Percentiles rank a stretch among this genome's conserved stretches.
Conservation (phyloP, 2,113 vertebrate species). For the Osmerus mordax region DNA sequence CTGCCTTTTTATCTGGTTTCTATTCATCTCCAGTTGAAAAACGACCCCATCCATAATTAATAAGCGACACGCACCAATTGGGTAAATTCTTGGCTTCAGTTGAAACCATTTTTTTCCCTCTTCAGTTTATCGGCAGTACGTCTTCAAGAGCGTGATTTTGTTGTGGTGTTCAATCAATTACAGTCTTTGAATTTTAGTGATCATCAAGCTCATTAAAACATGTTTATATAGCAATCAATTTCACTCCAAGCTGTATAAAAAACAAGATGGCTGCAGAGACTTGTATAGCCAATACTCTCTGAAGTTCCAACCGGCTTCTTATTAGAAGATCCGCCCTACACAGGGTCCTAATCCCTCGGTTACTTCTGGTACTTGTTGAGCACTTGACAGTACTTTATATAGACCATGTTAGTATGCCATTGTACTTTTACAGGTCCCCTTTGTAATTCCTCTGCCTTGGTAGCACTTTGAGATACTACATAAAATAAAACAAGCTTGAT, state of each 20-base stretch:
- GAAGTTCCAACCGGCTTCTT: constrained; percentile 42
- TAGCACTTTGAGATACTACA: constrained; percentile 32
- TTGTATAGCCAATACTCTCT: constrained; percentile 46
- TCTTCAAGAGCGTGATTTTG: constrained; percentile 44
- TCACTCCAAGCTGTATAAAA: constrained; percentile 44
- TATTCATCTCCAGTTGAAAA: constrained; percentile 21
- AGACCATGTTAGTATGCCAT: constrained; percentile 45
- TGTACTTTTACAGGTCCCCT: constrained; percentile 46
- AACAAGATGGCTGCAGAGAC: constrained; percentile 30
- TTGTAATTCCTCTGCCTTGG: constrained; percentile 33
- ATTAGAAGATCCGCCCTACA: constrained; percentile 36
- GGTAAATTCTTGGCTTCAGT: constrained; percentile 31
- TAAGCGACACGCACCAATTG: constrained; percentile 22
- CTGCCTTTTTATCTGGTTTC: neutral
- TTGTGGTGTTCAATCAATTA: constrained; percentile 54
- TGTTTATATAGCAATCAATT: constrained; percentile 58
- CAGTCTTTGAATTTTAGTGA: constrained; percentile 49
- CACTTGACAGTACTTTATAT: constrained; percentile 50
- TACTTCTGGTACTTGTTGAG: constrained; percentile 55
- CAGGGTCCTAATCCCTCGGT: constrained; percentile 32
- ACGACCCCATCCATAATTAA: neutral
- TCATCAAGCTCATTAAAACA: constrained; percentile 62
- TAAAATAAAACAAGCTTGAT: constrained; percentile 37
- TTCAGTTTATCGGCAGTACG: constrained; percentile 6
- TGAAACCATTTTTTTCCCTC: constrained; percentile 4